Conservation (phyloP, 2,113 vertebrate species). For the Epinephelus lanceolatus region DNA sequence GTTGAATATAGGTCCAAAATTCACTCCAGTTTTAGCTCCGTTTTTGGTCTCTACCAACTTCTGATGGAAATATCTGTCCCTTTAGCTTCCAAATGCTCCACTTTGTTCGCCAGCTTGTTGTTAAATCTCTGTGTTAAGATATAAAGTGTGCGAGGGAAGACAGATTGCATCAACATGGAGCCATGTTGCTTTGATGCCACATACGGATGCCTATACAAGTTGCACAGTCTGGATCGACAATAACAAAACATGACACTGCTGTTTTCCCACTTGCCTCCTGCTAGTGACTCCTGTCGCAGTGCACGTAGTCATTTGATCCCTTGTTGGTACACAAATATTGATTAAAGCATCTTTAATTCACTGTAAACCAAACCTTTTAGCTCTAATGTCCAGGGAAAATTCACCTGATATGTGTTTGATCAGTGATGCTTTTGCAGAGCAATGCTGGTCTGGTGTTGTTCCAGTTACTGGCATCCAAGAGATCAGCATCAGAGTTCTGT, state of each 20-base stretch:
- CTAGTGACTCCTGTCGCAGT: not conserved
- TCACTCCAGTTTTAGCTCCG: too few species aligned
- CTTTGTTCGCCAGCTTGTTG: not conserved
- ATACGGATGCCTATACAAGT: not conserved
- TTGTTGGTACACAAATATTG: not conserved
- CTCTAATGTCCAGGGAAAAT: not conserved
- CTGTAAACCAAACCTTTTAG: not conserved
- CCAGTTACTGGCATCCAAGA: not conserved
- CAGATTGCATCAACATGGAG: not conserved
- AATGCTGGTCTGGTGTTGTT: not conserved
- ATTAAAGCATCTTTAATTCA: not conserved
- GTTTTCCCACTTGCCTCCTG: not conserved
- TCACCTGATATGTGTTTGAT: not conserved
- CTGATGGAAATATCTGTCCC: too few species aligned
- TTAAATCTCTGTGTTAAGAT: not conserved
- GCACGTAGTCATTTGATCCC: not conserved
- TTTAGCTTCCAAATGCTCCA: too few species aligned
- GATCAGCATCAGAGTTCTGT: not conserved
- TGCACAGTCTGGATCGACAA: not conserved
- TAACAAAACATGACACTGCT: not conserved
- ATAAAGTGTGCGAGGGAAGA: too few species aligned
- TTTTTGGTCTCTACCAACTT: too few species aligned
- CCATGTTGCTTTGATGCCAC: not conserved
- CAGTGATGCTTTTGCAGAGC: not conserved
- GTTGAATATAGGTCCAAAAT: too few species aligned